Conservation (phyloP, 2,113 vertebrate species). For the Gobiocypris rarus region DNA sequence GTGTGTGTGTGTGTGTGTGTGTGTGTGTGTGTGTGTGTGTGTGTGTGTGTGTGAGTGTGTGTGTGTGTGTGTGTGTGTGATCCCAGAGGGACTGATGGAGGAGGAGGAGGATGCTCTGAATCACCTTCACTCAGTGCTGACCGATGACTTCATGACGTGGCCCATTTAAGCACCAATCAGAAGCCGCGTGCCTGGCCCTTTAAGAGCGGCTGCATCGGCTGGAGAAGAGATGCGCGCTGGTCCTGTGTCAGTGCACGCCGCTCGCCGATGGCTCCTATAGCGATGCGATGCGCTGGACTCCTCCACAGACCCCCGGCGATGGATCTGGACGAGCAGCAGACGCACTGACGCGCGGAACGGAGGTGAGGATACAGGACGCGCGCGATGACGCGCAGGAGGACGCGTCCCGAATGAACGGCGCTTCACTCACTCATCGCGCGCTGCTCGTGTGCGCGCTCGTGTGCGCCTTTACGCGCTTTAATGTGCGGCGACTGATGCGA, state of each 20-base stretch:
- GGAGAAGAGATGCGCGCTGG: slow-evolving; percentile 63
- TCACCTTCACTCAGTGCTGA: slow-evolving; percentile 30
- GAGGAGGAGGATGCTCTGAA: slow-evolving; percentile 19
- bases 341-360: neutral
- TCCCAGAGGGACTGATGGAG: neutral
- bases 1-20: too few relatives aligned
- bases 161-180: neutral
- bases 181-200: slow-evolving; percentile 37
- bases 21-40: too few relatives aligned
- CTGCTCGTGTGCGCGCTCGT: too few relatives aligned
- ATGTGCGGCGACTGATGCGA: neutral
- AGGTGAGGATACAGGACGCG: neutral
- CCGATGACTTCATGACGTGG: slow-evolving; percentile 35
- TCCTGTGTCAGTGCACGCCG: too few relatives aligned
- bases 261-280: neutral
- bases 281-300: neutral
- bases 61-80: neutral
- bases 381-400: neutral
- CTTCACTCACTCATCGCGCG: neutral
- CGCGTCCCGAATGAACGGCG: slow-evolving; percentile 6
- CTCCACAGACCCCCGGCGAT: neutral
- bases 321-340: neutral
- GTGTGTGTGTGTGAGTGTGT: neutral
- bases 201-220: slow-evolving; percentile 53
- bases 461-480: neutral